phyloP scores from a whole-genome alignment of 2,888 invertebrate species.

The Panzeria rudis region DNA sequence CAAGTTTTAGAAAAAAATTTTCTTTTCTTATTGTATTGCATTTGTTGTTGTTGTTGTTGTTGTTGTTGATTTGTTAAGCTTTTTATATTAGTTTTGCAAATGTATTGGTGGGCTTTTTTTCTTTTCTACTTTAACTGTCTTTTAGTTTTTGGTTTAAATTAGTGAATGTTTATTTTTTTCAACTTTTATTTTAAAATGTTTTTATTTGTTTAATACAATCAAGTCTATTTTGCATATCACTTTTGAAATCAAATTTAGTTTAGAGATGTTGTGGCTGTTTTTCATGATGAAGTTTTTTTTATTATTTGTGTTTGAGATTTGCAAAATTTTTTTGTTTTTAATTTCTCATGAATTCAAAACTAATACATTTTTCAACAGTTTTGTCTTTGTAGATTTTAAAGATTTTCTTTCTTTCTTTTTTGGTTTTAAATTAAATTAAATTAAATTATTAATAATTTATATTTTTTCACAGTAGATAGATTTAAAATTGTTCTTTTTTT shows the following conservation, averaged over 20 bases:
- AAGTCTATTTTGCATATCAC: constrained; percentile 60
- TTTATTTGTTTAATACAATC: constrained; percentile 61
- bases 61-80: constrained; percentile 56
- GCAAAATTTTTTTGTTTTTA: background rate
- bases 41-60: constrained; percentile 8
- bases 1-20: constrained; percentile 51
- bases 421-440: constrained; percentile 63
- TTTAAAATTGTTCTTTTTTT: constrained; percentile 25
- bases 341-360: background rate
- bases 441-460: constrained; percentile 58
- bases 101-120: constrained; percentile 67
- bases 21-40: constrained; percentile 59
- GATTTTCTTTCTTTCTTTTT: constrained; percentile 59
- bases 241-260: constrained; percentile 48
- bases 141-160: constrained; percentile 34
- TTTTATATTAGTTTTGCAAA: constrained; percentile 60
- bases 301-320: constrained; percentile 15
- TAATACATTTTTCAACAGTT: constrained; percentile 23
- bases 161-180: constrained; percentile 14
- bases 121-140: constrained; percentile 29
- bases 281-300: constrained; percentile 5
- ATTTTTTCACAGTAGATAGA: constrained; percentile 45
- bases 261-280: background rate
- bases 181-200: constrained; percentile 45
- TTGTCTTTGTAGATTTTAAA: constrained; percentile 63